Base-by-base conservation (phyloP, 2,888 invertebrate species). In the Amblyteles armatorius region DNA sequence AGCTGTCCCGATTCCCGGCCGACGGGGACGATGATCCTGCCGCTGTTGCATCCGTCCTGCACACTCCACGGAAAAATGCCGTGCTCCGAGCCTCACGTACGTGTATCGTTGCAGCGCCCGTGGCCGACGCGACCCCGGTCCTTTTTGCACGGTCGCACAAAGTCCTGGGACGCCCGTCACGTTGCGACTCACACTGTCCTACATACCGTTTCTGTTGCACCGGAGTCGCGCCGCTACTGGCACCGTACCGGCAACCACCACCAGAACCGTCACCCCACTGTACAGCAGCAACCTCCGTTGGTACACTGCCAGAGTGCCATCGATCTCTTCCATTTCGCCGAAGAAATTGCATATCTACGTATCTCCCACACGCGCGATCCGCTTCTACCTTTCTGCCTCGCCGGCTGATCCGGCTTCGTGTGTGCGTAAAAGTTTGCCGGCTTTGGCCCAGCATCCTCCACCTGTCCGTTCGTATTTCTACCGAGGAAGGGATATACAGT, bases 221-320 rank as follows among this genome's bases (percentile, higher is more conserved):
- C 26, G 44, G 16, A 44, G 13, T 16, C 13, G 44, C 16, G 44
- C 16, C 44, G 11, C 13, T 16, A 44, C 44, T 16, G 44, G 44
- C 44, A 16, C 44, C 3, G 44, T 44, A 44, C 44, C 3, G 44
- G 11, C 44, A 16, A 22, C 33, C 36, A 55, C 71, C 26, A 74
- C 60, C 16, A 63, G 5, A 11, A 72, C 29, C 16, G 48, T 29
- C 44, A 4, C 60, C 22, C 16, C n/a, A 29, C 33, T 22, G 16
- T 29, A 48, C 71, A 48, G 72, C 29, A n/a, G 79, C 55, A n/a
- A 50, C 57, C 74, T 52, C 29, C n/a, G 76, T 67, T 87, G 90
- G 87, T 89, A 82, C 78, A 60, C 83, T 89, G 90, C 88, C 90
- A 90, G 89, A 88, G 86, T 87, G 86, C 79, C 89, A 89, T 90